These are phyloP conservation scores for Tipula vernalis DNA, from an alignment of 2,888 invertebrate species.

Conservation along the genomic window DNA sequence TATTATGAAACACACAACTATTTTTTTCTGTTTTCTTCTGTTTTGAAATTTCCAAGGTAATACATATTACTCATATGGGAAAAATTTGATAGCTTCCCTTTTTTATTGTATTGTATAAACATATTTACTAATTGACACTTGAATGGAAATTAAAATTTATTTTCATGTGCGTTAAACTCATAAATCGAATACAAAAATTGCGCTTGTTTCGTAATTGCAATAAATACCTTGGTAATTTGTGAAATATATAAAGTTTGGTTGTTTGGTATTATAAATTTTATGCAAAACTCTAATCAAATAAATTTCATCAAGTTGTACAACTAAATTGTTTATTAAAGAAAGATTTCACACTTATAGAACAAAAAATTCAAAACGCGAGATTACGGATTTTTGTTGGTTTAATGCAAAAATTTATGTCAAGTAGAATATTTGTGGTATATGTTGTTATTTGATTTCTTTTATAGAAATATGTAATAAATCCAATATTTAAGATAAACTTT, in stretches of 20 bases:
- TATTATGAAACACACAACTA: too few species aligned
- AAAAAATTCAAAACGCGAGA: neutral
- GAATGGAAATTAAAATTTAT: neutral
- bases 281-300: too few species aligned
- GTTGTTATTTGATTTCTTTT: neutral
- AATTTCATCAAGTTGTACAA: too few species aligned
- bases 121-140: too few species aligned
- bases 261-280: neutral
- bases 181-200: neutral
- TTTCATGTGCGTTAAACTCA: neutral
- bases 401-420: neutral
- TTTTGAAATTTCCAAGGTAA: too few species aligned
- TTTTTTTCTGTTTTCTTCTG: too few species aligned
- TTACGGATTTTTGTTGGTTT: neutral
- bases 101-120: too few species aligned
- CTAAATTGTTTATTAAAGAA: neutral
- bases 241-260: neutral
- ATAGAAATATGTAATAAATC: neutral
- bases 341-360: neutral
- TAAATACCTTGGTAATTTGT: neutral
- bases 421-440: neutral
- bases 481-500: neutral
- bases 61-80: too few species aligned
- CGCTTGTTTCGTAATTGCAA: neutral
- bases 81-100: too few species aligned